Percentiles rank a stretch among this genome's conserved stretches.
phyloP scores from a whole-genome alignment of 30 jellyfish, hydroid and myxozoan species.

The Hydractinia symbiolongicarpus region DNA sequence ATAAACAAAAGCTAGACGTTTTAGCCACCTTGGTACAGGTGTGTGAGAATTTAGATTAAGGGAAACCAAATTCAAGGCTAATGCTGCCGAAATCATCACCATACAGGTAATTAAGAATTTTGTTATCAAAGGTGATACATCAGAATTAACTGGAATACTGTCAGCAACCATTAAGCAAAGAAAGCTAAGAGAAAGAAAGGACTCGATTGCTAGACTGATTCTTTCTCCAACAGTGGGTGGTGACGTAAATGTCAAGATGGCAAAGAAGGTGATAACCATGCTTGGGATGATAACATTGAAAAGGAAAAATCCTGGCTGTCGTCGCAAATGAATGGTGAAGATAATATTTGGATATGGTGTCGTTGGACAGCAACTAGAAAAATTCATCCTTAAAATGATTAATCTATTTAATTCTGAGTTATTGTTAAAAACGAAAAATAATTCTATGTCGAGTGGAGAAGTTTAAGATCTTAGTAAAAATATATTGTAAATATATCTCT shows the following conservation, averaged over 20 bases:
- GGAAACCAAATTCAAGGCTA: slow-evolving; percentile 66
- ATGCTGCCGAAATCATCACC: slow-evolving; percentile 82
- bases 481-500: too few species aligned
- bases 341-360: slow-evolving; percentile 73
- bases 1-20: slow-evolving; percentile 52
- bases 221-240: slow-evolving; percentile 88
- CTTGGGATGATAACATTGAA: slow-evolving; percentile 94
- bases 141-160: slow-evolving; percentile 89
- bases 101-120: slow-evolving; percentile 76
- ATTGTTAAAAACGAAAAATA: too few species aligned
- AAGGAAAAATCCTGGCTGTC: slow-evolving; percentile 94
- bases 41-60: slow-evolving; percentile 40
- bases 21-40: slow-evolving; percentile 77
- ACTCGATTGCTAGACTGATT: slow-evolving; percentile 85
- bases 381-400: not conserved
- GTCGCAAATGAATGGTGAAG: slow-evolving; percentile 60
- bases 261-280: slow-evolving; percentile 83
- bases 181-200: slow-evolving; percentile 82
- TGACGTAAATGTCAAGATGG: slow-evolving; percentile 79
- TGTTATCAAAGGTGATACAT: slow-evolving; percentile 87
- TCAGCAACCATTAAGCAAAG: slow-evolving; percentile 95
- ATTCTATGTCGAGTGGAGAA: too few species aligned
- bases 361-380: slow-evolving; percentile 62
- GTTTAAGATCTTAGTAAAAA: too few species aligned
- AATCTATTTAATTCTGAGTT: not conserved